Conservation (phyloP, 2,797 vertebrate genomes). For the Moxostoma hubbsi region DNA sequence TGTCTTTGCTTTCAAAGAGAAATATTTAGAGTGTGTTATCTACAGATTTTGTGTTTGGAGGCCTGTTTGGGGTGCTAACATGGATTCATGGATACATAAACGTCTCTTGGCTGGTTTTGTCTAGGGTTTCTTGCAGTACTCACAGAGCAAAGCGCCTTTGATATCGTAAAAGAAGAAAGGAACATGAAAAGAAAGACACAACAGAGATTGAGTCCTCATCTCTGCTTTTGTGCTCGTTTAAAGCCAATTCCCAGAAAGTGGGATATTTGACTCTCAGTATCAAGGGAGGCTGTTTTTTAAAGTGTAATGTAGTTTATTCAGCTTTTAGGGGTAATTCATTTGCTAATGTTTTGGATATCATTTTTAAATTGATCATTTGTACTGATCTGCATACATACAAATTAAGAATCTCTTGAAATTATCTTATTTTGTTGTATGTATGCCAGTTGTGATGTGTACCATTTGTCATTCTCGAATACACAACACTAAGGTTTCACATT, state of each 20-base stretch:
- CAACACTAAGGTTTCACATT: no score
- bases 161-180: conserved; percentile 10
- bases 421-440: conserved; percentile 7
- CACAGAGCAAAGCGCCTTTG: conserved; percentile 34
- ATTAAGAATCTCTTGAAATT: background rate
- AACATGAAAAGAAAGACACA: conserved; percentile 15
- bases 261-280: background rate
- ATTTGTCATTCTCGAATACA: background rate
- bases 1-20: conserved; percentile 13
- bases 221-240: conserved; percentile 16
- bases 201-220: conserved; percentile 9
- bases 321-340: background rate
- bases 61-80: conserved; percentile 11
- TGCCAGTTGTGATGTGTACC: conserved; percentile 8
- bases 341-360: background rate
- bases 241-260: background rate
- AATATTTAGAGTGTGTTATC: conserved; percentile 4
- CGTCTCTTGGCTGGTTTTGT: conserved; percentile 35
- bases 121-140: conserved; percentile 17
- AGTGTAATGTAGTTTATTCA: background rate
- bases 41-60: background rate
- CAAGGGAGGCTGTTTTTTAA: background rate
- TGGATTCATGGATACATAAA: conserved; percentile 31
- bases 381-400: conserved; percentile 6
- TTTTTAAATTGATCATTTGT: background rate